Evolutionary conservation across 2,113 vertebrate genomes (phyloP), one percentile per base, ranked within the genome.

Genomic region (Psephotus haematonotus): DNA sequence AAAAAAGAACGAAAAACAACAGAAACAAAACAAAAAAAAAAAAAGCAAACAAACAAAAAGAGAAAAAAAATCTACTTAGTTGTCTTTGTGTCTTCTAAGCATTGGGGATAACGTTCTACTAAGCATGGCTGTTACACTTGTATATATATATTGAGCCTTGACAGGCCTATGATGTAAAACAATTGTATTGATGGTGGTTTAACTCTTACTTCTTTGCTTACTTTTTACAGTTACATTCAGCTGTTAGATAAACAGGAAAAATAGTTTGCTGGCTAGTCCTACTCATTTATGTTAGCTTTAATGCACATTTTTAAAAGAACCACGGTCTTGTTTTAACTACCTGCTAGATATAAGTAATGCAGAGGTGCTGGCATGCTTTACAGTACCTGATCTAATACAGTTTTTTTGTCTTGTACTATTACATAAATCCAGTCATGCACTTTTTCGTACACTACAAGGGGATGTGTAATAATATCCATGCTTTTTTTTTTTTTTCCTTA

Each of bases 71-170:
- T 98, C 97, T 97, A 98, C 98, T 98, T 97, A 98, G 97, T 99
- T 99, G 99, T 99, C 98, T 99, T 99, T 99, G 99, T 99, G 99
- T 98, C 99, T 99, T 98, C 97, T 98, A 98, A 98, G 98, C 98
- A 99, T 99, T 99, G 98, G 98, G 99, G 98, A 98, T 98, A 98
- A 98, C 98, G 98, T 98, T 98, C 98, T 98, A 98, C 98, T 98
- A 98, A 99, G 99, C 99, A 99, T 99, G 99, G 99, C 98, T 98
- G 98, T 98, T 99, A 99, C 98, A 98, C 98, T 98, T 99, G 99
- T 99, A 99, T 98, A 97, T 99, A 97, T 96, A 99, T 99, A 99
- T 98, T 97, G 97, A 98, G 98, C 99, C 98, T 98, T 97, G 97
- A 98, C 98, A 98, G 99, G 98, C 98, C 98, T 98, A 99, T 98